Conservation (phyloP, 37 sponge, comb jelly and placozoan genomes). For the Amphimedon queenslandica region DNA sequence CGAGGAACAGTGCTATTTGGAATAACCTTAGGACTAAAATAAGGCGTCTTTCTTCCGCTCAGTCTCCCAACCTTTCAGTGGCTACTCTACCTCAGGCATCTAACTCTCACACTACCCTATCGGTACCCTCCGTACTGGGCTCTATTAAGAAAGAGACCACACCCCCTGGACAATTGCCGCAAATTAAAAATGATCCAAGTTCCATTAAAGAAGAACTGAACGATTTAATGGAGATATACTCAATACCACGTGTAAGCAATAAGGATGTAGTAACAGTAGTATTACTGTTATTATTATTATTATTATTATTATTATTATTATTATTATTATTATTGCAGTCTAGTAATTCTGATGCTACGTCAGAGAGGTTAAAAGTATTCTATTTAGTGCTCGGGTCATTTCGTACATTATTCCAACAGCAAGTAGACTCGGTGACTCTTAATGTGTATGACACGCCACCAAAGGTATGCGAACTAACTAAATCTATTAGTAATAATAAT, state of each 20-base stretch:
- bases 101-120: too few species aligned
- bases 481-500: too few species aligned
- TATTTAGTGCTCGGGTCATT: constrained; percentile 46
- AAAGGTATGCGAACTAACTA: constrained; percentile 7
- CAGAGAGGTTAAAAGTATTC: constrained; percentile 67
- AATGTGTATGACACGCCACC: constrained; percentile 36
- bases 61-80: not conserved
- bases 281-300: not conserved
- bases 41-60: not conserved
- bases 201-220: not conserved
- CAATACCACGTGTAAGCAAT: not conserved
- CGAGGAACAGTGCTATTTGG: not conserved
- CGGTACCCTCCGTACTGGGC: not conserved
- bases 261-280: not conserved
- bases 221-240: not conserved
- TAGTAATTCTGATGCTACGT: not conserved
- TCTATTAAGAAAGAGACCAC: not conserved
- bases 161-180: not conserved
- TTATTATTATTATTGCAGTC: not conserved
- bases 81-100: not conserved
- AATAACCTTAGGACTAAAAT: not conserved
- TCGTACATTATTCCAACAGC: constrained; percentile 28
- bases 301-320: not conserved
- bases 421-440: constrained; percentile 29
- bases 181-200: not conserved